Percentiles rank a stretch among this genome's conserved stretches.
Conservation (phyloP, 2,797 vertebrate genomes). For the Hypotaenidia okinawae region DNA sequence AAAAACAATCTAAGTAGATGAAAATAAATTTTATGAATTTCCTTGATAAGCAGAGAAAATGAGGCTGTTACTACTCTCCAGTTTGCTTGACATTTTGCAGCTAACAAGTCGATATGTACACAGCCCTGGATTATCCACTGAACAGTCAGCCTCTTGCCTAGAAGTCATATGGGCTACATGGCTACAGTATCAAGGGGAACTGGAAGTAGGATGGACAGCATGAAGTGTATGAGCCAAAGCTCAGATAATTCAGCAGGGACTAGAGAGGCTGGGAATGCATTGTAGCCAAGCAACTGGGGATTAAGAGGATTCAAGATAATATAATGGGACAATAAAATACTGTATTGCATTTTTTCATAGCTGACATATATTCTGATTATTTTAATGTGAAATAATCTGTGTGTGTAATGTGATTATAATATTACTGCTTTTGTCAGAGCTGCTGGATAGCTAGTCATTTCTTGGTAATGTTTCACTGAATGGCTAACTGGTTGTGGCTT, state of each 20-base stretch:
- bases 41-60: neutral
- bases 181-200: fast-evolving
- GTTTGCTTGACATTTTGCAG: neutral
- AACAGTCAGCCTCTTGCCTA: neutral
- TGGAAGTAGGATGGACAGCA: neutral
- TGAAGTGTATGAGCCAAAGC: neutral
- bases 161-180: neutral
- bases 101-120: neutral
- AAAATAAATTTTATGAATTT: neutral
- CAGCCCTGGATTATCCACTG: neutral
- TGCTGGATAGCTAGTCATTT: neutral
- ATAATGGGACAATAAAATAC: neutral
- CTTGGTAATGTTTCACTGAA: neutral
- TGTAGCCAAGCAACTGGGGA: neutral
- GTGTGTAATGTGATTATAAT: neutral
- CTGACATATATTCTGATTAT: neutral
- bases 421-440: neutral
- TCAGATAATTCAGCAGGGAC: neutral
- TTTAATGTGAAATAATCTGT: neutral
- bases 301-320: neutral
- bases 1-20: neutral
- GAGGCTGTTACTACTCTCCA: neutral
- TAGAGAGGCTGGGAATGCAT: neutral
- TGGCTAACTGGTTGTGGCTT: neutral
- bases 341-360: neutral